phyloP scores from a whole-genome alignment of 2,888 invertebrate species.

The Microchrysa polita region DNA sequence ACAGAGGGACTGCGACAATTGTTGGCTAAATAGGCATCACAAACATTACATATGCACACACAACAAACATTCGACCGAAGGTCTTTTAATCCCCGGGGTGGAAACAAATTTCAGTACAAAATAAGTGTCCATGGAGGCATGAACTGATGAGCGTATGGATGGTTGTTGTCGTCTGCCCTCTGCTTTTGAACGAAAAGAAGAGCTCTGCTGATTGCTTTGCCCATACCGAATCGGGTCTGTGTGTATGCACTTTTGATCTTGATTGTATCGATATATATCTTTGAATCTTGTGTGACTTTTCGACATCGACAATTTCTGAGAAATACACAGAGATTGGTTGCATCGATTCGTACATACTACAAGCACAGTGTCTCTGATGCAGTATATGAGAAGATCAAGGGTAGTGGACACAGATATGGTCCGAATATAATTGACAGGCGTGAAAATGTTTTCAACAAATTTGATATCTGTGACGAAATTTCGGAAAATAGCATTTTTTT shows the following conservation, averaged over 20 bases:
- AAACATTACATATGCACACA: no score
- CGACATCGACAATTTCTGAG: constrained; percentile 21
- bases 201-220: background rate
- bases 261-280: background rate
- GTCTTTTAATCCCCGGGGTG: constrained; percentile 31
- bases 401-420: constrained; percentile 35
- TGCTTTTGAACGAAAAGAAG: no score
- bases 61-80: constrained; percentile 27
- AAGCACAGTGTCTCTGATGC: background rate
- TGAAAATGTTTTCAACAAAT: constrained; percentile 46
- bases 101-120: constrained; percentile 42
- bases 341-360: background rate
- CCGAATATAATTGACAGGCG: constrained; percentile 44
- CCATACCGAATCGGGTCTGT: background rate
- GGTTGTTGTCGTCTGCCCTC: background rate
- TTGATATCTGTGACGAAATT: constrained; percentile 48
- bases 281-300: constrained; percentile 11
- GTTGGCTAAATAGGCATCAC: constrained; percentile 37
- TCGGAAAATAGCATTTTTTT: no score
- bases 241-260: constrained; percentile 14
- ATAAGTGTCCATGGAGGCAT: background rate
- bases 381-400: no score
- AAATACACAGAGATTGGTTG: background rate
- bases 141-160: constrained; percentile 1
- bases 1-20: constrained; percentile 34